A percentile compares a stretch with the other conserved stretches of the same genome.
These are phyloP conservation scores for Sebastes taczanowskii DNA, from an alignment of 2,797 vertebrate species.

Conservation along the genomic window DNA sequence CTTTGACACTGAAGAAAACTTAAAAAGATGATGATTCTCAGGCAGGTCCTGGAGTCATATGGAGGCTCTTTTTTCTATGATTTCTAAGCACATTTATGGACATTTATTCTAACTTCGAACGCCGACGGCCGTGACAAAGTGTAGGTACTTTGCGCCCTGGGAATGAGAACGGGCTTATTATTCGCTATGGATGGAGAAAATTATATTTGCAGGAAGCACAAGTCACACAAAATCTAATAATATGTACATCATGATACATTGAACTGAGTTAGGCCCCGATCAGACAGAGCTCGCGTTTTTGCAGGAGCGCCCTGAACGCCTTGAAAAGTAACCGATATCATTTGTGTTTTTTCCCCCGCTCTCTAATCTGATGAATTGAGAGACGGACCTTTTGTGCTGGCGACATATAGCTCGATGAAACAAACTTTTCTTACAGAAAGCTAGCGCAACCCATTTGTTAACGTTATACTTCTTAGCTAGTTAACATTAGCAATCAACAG, in stretches of 20 bases:
- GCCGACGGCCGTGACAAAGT: too few species aligned
- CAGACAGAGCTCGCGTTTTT: neutral
- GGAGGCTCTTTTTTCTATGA: neutral
- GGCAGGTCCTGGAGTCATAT: too few species aligned
- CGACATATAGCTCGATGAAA: too few species aligned
- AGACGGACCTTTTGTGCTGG: too few species aligned
- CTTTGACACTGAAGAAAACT: neutral
- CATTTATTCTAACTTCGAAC: too few species aligned
- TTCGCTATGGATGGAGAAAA: neutral
- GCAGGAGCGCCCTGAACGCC: too few species aligned
- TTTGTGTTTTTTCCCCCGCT: neutral
- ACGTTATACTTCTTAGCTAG: neutral
- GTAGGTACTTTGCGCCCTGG: too few species aligned
- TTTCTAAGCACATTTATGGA: neutral
- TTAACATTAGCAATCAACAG: fast-evolving
- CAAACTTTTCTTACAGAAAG: neutral
- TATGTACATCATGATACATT: neutral
- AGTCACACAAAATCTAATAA: neutral
- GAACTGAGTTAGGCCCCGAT: neutral
- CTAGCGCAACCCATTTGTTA: neutral
- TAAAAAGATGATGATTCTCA: neutral
- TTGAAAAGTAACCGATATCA: neutral
- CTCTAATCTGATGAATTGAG: too few species aligned
- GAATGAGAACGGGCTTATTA: too few species aligned
- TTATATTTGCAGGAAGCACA: neutral